Base-by-base conservation (phyloP, 2,797 vertebrate species). In the Macrochelys suwanniensis region DNA sequence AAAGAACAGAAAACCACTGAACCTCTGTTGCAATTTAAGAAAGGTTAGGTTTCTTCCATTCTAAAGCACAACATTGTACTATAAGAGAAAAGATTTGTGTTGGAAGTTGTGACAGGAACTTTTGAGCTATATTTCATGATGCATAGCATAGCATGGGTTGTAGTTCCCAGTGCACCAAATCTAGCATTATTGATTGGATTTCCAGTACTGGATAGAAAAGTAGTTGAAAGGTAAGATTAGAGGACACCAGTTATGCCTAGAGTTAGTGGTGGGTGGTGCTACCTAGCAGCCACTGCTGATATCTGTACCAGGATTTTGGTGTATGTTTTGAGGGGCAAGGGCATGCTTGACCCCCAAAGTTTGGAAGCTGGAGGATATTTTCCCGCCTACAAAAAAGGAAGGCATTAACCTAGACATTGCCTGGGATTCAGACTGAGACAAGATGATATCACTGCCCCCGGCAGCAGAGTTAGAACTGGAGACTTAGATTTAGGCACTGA, bases 231-330 rank as follows among this genome's bases (percentile, higher is more conserved):
- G 45, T 74, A 93, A 8, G 0, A 94, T 33, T 33, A 33, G 2
- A n/a, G 31, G 31, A 65, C 31, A 65, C 59, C 31, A 33, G 84
- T 80, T 51, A n/a, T 79, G 92, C 84, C 80, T 47, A 11, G 17
- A 87, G 89, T 89, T 90, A 90, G 80, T 37, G 91, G 51, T 79
- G 82, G 91, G 89, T 51, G 61, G 26, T 37, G 96, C 87, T 49
- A 85, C 87, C 85, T 49, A 84, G 61, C 87, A 94, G 93, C 37
- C 90, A 94, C 68, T 21, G 85, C 59, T 94, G 68, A 87, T 86
- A 61, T 81, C 37, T 5, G 7, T 13, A 54, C 47, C 53, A 13
- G 84, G 85, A 84, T 80, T 84, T 87, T 86, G 82, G 79, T 45
- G 61, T 61, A 61, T 65, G 61, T n/a, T 65, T 65, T 33, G 31